A percentile compares a stretch with the other conserved stretches of the same genome.
These are phyloP conservation scores for Cryptomyrus ogoouensis DNA, from an alignment of 2,113 vertebrate species.

Conservation along the genomic window DNA sequence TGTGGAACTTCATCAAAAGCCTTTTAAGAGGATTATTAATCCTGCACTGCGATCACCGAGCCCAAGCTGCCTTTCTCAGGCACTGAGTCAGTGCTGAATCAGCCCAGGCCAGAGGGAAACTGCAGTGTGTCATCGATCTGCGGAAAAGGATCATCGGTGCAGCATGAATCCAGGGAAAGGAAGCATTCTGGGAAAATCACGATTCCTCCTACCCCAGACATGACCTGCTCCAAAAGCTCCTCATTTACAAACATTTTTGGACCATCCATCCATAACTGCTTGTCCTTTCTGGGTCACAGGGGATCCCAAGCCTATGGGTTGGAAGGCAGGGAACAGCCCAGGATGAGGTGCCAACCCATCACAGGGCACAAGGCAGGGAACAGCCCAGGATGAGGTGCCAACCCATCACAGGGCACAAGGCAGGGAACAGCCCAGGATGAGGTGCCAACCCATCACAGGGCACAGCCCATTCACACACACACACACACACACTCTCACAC, in stretches of 20 bases:
- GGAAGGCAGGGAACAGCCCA: too few species aligned
- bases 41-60: background rate
- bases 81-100: background rate
- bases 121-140: background rate
- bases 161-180: background rate
- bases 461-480: too few species aligned
- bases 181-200: background rate
- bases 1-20: background rate
- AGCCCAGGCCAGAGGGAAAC: background rate
- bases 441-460: too few species aligned
- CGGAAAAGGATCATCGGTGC: background rate
- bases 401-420: too few species aligned
- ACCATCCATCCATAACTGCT: background rate
- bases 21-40: background rate
- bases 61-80: background rate
- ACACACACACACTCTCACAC: too few species aligned
- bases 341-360: too few species aligned
- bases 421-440: too few species aligned
- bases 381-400: too few species aligned
- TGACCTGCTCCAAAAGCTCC: background rate
- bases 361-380: too few species aligned
- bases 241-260: background rate
- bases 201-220: background rate
- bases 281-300: background rate
- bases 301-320: background rate